Base-by-base conservation (phyloP, 2,113 vertebrate species). In the Archilochus colubris region DNA sequence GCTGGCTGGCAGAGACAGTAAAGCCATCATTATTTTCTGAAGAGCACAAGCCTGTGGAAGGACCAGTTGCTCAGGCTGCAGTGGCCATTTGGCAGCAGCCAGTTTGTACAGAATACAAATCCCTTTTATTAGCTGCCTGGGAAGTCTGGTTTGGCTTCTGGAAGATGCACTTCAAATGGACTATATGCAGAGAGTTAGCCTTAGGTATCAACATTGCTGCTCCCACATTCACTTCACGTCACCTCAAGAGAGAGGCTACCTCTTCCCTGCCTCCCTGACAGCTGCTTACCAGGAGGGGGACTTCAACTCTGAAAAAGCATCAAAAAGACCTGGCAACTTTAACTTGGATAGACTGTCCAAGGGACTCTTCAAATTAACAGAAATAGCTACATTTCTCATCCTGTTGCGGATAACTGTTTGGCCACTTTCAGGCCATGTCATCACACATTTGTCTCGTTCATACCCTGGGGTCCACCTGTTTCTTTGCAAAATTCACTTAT, bases 401-500 rank as follows among this genome's bases (percentile, higher is more conserved):
- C 93, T 90, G 80, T 91, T 86, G 58, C 68, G 78, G 38, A 76
- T 90, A 93, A 90, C 94, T 93, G 72, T 89, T 96, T 80, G 93
- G 90, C 92, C 86, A 94, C 88, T 96, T 96, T 68, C 93, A 97
- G 96, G 95, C 94, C 94, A 82, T 79, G 94, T 95, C 93, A 96
- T 83, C 80, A 86, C 88, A 82, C 80, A 95, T 95, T 96, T 95
- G 62, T 96, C 82, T 95, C 77, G 40, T 75, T 92, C 69, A 68
- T 96, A 88, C 93, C 94, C 90, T 68, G 64, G 46, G 94, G 93
- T 88, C 43, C 83, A 96, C 90, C 94, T 95, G 88, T 84, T 95
- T 86, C 91, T 95, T 86, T 82, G 90, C 82, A 86, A 93, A 91
- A 95, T 96, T 95, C 90, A 79, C 58, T 93, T 96, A 86, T 14